These are phyloP conservation scores for Drosophila seclusa DNA, from an alignment of 2,888 invertebrate genomes.

Conservation along the genomic window DNA sequence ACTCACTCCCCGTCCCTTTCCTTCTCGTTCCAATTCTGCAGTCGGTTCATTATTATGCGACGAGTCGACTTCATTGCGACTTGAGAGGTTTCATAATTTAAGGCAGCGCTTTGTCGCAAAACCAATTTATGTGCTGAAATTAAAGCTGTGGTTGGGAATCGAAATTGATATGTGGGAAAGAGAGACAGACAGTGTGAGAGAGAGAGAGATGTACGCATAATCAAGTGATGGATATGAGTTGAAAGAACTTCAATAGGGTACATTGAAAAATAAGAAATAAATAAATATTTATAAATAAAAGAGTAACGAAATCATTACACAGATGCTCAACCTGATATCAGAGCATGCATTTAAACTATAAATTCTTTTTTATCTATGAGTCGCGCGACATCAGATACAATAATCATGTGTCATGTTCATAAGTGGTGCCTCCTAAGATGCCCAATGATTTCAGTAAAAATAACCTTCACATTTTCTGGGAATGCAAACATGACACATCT, in stretches of 20 bases:
- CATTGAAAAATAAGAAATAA: not conserved
- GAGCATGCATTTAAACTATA: not conserved
- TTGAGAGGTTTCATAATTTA: constrained; percentile 59
- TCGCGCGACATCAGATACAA: constrained; percentile 35
- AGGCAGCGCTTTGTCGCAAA: constrained; percentile 64
- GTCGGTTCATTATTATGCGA: constrained; percentile 66
- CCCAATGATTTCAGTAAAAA: constrained; percentile 39
- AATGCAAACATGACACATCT: constrained; percentile 76
- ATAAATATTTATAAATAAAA: not conserved
- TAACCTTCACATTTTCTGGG: constrained; percentile 53
- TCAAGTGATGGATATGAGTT: constrained; percentile 1
- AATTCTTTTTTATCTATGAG: not conserved
- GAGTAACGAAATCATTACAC: not conserved
- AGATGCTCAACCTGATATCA: not conserved
- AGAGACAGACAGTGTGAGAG: too few relatives aligned
- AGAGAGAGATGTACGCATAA: not conserved
- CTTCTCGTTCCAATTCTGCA: constrained; percentile 4
- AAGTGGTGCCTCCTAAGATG: constrained; percentile 44
- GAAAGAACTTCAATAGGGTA: constrained; percentile 3
- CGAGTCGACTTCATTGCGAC: constrained; percentile 55
- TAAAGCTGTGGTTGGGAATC: constrained; percentile 50
- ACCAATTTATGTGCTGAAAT: constrained; percentile 74
- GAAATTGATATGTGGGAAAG: not conserved
- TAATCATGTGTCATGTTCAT: constrained; percentile 65
- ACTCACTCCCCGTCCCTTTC: not conserved